These are phyloP conservation scores for Anableps anableps DNA, from an alignment of 2,797 vertebrate species.

Conservation along the genomic window DNA sequence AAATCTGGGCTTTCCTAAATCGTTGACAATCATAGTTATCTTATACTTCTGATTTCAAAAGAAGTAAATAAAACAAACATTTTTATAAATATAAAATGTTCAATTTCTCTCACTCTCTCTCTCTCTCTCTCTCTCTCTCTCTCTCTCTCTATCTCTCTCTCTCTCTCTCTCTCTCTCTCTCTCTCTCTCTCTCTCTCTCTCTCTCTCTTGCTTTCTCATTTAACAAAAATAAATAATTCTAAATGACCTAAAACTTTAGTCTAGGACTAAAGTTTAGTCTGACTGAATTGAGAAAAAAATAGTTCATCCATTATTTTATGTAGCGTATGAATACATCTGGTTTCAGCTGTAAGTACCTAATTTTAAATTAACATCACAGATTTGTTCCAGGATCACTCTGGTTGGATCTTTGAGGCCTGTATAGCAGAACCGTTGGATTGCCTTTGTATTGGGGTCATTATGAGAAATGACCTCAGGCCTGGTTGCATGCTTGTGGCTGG, in stretches of 20 bases:
- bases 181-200: background rate
- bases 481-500: conserved; percentile 43
- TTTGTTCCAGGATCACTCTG: conserved; percentile 53
- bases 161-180: background rate
- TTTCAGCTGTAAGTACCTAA: background rate
- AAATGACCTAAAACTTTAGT: background rate
- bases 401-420: conserved; percentile 64
- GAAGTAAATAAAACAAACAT: background rate
- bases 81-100: background rate
- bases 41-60: background rate
- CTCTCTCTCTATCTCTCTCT: background rate
- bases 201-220: background rate
- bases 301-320: background rate
- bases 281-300: background rate
- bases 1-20: background rate
- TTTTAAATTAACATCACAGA: background rate
- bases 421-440: conserved; percentile 69
- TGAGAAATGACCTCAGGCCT: conserved; percentile 75
- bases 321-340: background rate
- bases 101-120: background rate
- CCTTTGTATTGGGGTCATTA: conserved; percentile 76
- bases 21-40: background rate
- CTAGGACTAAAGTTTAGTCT: background rate
- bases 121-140: background rate
- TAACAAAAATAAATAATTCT: background rate